These are phyloP conservation scores for Tachina fera DNA, from an alignment of 2,888 invertebrate genomes.

Conservation along the genomic window DNA sequence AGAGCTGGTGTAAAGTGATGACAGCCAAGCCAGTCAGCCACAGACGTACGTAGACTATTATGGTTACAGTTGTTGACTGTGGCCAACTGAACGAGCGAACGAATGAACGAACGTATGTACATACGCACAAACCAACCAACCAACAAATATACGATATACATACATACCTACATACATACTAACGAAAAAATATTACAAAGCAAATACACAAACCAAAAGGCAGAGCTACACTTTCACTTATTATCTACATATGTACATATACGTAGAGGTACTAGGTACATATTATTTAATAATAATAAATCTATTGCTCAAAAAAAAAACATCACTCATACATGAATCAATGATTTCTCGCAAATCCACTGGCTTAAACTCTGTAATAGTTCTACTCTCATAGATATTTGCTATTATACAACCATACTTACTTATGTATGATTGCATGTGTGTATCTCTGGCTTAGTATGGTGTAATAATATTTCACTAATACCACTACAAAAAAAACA, in stretches of 20 bases:
- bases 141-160: not conserved
- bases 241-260: constrained; percentile 83
- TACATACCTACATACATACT: not conserved
- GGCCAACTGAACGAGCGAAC: constrained; percentile 17
- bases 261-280: not conserved
- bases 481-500: constrained; percentile 5
- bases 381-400: not conserved
- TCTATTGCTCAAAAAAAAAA: constrained; percentile 81
- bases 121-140: not conserved
- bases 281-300: constrained; percentile 84
- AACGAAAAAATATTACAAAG: constrained; percentile 37
- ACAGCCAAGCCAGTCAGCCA: constrained; percentile 62
- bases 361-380: constrained; percentile 21
- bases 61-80: constrained; percentile 48
- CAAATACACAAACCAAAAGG: constrained; percentile 43
- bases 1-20: constrained; percentile 71
- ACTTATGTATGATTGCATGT: not conserved
- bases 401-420: not conserved
- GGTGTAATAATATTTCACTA: constrained; percentile 53
- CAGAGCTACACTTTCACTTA: constrained; percentile 92
- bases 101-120: too few species aligned
- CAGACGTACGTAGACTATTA: constrained; percentile 50
- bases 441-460: constrained; percentile 11
- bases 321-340: not conserved
- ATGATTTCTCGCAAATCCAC: constrained; percentile 18